Conservation (phyloP, 2,888 invertebrate species). For the Dolomedes plantarius region DNA sequence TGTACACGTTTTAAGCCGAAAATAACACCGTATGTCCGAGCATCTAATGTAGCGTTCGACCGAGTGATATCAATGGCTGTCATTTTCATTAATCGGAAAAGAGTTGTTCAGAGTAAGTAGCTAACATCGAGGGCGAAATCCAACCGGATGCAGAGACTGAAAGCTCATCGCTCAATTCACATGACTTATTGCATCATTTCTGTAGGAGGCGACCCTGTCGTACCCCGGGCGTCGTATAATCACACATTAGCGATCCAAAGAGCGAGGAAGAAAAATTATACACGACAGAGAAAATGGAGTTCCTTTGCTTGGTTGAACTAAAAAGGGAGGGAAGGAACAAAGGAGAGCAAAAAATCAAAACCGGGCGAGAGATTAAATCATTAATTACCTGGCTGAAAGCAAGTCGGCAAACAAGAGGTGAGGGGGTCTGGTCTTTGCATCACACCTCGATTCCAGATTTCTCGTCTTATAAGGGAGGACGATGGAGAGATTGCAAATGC, state of each 20-base stretch:
- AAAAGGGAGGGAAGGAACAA: not conserved
- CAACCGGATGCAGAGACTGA: not conserved
- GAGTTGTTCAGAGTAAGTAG: too few species aligned
- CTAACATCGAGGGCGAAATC: too few species aligned
- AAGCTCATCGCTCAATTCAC: not conserved
- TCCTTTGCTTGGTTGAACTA: not conserved
- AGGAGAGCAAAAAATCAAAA: conserved; percentile 26
- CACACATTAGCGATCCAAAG: not conserved
- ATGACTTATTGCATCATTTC: not conserved
- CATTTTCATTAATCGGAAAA: too few species aligned
- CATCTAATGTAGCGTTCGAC: too few species aligned
- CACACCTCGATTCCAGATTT: conserved; percentile 42
- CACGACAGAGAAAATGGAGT: not conserved
- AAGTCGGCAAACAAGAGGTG: conserved; percentile 44
- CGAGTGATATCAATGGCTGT: too few species aligned
- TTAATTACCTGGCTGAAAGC: conserved; percentile 44
- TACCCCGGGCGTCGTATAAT: not conserved
- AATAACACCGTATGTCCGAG: too few species aligned
- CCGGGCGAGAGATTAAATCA: conserved; percentile 26
- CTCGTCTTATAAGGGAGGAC: too few species aligned
- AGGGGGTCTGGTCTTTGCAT: conserved; percentile 43
- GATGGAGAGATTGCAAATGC: too few species aligned
- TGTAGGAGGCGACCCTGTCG: not conserved
- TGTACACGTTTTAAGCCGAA: too few species aligned
- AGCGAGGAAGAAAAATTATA: not conserved